Conservation (phyloP, 2,797 vertebrate species). For the Sebastes hopkinsi region DNA sequence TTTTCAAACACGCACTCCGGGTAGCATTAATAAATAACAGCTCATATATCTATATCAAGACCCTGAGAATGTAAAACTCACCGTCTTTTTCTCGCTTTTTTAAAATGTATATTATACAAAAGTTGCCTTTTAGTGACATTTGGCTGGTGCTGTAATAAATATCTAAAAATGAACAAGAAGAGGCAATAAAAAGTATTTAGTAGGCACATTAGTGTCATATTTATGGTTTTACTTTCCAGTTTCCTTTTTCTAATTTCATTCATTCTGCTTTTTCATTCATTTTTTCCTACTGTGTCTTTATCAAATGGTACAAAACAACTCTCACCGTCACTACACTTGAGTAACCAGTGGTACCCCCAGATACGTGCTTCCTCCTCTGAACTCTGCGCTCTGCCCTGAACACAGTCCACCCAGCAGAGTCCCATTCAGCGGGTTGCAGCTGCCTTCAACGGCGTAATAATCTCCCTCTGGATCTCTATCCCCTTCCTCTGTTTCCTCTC, state of each 20-base stretch:
- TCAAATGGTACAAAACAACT: neutral
- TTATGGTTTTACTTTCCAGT: neutral
- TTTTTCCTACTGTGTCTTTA: neutral
- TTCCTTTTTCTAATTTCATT: neutral
- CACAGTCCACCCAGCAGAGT: conserved; percentile 75
- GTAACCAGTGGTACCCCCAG: conserved; percentile 77
- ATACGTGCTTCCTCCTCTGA: conserved; percentile 52
- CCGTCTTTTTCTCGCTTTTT: conserved; percentile 2
- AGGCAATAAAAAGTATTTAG: conserved; percentile 11
- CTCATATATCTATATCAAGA: conserved; percentile 37
- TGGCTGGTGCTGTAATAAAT: conserved; percentile 19
- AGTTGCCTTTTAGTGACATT: conserved; percentile 11
- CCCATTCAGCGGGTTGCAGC: conserved; percentile 72
- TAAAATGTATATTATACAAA: conserved; percentile 21
- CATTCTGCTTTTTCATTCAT: neutral
- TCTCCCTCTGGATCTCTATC: conserved; percentile 59
- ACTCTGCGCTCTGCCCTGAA: conserved; percentile 51
- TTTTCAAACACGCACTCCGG: conserved; percentile 35
- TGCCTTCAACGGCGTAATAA: conserved; percentile 71
- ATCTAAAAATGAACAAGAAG: conserved; percentile 7
- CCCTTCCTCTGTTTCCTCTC: conserved; percentile 52
- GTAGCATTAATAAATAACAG: conserved; percentile 51
- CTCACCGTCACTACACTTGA: conserved; percentile 72
- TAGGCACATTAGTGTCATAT: conserved; percentile 12
- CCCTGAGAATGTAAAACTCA: conserved; percentile 66